phyloP scores from a whole-genome alignment of 2,888 invertebrate genomes.

The Pachydiplax longipennis region DNA sequence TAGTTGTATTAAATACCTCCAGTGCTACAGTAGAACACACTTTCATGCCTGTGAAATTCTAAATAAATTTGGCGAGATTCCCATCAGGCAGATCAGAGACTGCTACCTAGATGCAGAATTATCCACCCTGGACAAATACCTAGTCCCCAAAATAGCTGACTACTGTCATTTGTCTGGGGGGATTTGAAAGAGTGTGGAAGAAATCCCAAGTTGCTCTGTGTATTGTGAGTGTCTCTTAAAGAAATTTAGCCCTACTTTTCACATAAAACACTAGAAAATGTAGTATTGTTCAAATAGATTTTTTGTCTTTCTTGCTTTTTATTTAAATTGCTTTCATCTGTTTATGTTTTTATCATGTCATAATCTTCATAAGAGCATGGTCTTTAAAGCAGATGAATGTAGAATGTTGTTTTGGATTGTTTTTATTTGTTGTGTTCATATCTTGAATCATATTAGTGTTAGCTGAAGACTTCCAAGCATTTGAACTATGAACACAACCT shows the following conservation, averaged over 20 bases:
- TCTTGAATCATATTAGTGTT: too few relatives aligned
- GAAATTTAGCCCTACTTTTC: not conserved
- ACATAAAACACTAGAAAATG: not conserved
- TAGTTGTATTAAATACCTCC: not conserved
- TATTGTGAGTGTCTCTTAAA: slow-evolving; percentile 20
- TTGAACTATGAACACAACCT: too few relatives aligned
- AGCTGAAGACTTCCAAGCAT: too few relatives aligned
- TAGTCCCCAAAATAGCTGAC: slow-evolving; percentile 34
- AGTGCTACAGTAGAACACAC: not conserved
- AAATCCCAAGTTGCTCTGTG: slow-evolving; percentile 9
- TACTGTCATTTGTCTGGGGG: slow-evolving; percentile 43
- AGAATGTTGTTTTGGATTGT: too few relatives aligned
- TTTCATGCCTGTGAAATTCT: slow-evolving; percentile 7
- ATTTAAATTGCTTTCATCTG: not conserved
- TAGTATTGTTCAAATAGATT: not conserved
- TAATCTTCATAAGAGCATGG: too few relatives aligned
- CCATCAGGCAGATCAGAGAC: slow-evolving; percentile 27
- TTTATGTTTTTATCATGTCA: not conserved
- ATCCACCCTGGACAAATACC: slow-evolving; percentile 38
- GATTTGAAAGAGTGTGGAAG: slow-evolving; percentile 33
- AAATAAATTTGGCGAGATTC: slow-evolving; percentile 24
- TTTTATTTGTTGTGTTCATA: too few relatives aligned
- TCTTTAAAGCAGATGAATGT: too few relatives aligned
- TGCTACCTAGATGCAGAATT: slow-evolving; percentile 25
- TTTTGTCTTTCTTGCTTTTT: not conserved